These are phyloP conservation scores for Xestia xanthographa DNA, from an alignment of 2,888 invertebrate species.

Conservation along the genomic window DNA sequence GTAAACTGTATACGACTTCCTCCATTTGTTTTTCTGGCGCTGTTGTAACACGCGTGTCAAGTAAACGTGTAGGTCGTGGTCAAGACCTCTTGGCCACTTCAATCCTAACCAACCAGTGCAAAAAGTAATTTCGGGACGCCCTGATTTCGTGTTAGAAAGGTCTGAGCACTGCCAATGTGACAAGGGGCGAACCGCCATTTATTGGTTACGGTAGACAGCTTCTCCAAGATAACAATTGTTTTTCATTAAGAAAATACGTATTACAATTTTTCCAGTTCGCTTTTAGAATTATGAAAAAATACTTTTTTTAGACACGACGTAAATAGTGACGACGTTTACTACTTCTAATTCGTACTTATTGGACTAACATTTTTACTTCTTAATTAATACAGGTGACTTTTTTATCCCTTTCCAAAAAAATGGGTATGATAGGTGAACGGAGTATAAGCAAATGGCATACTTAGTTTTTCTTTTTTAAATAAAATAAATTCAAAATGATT, in stretches of 20 bases:
- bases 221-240: neutral
- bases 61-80: neutral
- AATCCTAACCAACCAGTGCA: conserved; percentile 5
- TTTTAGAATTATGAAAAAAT: neutral
- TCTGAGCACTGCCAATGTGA: conserved; percentile 23
- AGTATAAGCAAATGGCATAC: too few relatives aligned
- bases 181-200: conserved; percentile 34
- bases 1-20: neutral
- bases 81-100: neutral
- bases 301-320: neutral
- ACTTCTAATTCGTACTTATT: neutral
- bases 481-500: too few relatives aligned
- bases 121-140: conserved; percentile 37
- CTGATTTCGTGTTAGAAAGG: conserved; percentile 31
- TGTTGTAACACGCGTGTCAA: neutral
- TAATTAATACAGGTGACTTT: too few relatives aligned
- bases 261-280: neutral
- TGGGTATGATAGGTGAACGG: too few relatives aligned
- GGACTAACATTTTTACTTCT: neutral
- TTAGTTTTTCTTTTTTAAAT: too few relatives aligned
- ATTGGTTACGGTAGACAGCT: conserved; percentile 26
- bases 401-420: too few relatives aligned
- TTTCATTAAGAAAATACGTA: conserved; percentile 9
- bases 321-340: neutral
- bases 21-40: neutral